phyloP scores from a whole-genome alignment of 1,140 invertebrate genomes.

The Pseudobourletiella spinata region DNA sequence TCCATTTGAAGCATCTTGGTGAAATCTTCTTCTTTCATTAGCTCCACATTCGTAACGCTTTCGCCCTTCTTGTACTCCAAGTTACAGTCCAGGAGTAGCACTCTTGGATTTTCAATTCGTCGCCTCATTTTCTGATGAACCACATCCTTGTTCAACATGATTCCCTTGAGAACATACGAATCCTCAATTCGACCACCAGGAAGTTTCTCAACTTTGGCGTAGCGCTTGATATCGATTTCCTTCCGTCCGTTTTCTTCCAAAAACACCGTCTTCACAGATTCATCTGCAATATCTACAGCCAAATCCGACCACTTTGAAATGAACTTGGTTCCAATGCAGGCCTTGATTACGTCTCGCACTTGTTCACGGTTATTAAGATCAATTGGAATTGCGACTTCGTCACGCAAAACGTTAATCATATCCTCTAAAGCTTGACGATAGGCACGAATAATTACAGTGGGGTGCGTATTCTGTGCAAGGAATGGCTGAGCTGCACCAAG shows the following conservation, averaged over 20 bases:
- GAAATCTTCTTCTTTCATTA: constrained; percentile 91
- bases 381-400: constrained; percentile 64
- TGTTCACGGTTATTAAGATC: constrained; percentile 75
- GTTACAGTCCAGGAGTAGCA: constrained; percentile 88
- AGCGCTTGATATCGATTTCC: constrained; percentile 97
- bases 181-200: constrained; percentile 94
- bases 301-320: constrained; percentile 89
- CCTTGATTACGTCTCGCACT: constrained; percentile 75
- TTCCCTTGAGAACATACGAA: constrained; percentile 83
- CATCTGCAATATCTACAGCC: constrained; percentile 88
- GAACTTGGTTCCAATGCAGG: constrained; percentile 97
- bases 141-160: constrained; percentile 99
- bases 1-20: constrained; percentile 85
- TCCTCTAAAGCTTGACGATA: constrained; percentile 93
- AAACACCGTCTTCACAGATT: constrained; percentile 86
- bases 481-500: constrained; percentile 85
- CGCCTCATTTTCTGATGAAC: constrained; percentile 95
- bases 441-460: constrained; percentile 91
- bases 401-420: constrained; percentile 69
- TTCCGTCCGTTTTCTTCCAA: constrained; percentile 79
- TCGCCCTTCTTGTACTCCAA: constrained; percentile 99
- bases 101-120: constrained; percentile 90
- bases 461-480: constrained; percentile 90
- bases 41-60: constrained; percentile 94
- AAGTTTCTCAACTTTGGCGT: constrained; percentile 97